Evolutionary conservation across 2,113 vertebrate species (phyloP).

Genomic region (Chiloscyllium plagiosum): DNA sequence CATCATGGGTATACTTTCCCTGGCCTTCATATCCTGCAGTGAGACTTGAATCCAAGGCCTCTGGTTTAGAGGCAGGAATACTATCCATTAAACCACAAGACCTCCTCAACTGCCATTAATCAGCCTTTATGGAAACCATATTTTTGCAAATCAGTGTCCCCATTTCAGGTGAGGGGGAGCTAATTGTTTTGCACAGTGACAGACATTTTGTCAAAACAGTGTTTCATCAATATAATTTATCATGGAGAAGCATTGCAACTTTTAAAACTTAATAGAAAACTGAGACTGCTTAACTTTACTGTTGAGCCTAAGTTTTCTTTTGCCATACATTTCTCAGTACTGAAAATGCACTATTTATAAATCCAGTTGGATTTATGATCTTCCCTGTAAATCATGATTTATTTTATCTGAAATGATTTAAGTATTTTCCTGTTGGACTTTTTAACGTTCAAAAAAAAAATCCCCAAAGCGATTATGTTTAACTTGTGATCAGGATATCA

Average conservation of each 20-base stretch:
- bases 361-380: background rate
- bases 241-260: background rate
- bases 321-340: background rate
- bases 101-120: too few species aligned
- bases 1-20: too few species aligned
- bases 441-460: slow-evolving; percentile 15
- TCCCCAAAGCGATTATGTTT: background rate
- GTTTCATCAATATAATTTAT: background rate
- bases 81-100: too few species aligned
- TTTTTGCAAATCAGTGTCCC: background rate
- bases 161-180: background rate
- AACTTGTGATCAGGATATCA: slow-evolving; percentile 1
- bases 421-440: background rate
- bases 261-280: background rate
- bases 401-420: background rate
- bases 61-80: too few species aligned
- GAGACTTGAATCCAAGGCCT: too few species aligned
- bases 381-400: background rate
- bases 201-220: background rate
- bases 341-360: background rate
- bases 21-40: too few species aligned
- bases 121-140: background rate
- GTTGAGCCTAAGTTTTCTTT: background rate
- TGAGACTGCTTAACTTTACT: background rate
- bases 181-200: background rate